Conservation (phyloP, 2,888 invertebrate species). For the Macrosiphum euphorbiae region DNA sequence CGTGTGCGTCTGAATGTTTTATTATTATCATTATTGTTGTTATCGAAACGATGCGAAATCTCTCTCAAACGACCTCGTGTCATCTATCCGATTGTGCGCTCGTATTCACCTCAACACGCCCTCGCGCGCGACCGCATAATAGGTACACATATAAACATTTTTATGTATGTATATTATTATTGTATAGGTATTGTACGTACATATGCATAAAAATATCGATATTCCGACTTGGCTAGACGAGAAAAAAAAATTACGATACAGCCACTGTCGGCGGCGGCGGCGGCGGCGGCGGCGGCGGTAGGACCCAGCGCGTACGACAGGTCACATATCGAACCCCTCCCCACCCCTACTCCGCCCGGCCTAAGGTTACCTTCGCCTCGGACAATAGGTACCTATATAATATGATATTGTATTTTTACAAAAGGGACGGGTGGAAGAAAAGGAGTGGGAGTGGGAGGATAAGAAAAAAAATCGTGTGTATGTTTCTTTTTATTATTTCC, state of each 20-base stretch:
- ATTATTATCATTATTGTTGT: neutral
- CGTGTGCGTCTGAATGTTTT: neutral
- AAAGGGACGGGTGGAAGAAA: conserved; percentile 1
- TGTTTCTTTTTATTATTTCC: conserved; percentile 27
- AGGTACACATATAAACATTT: neutral
- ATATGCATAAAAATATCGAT: neutral
- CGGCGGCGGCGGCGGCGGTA: too few relatives aligned
- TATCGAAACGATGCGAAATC: neutral
- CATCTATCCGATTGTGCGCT: neutral
- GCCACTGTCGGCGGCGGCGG: conserved; percentile 19
- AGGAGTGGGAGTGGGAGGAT: too few relatives aligned
- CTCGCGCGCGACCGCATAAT: neutral
- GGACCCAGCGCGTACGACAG: neutral
- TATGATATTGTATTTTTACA: neutral
- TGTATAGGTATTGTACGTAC: neutral
- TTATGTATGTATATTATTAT: neutral
- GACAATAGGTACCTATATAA: conserved; percentile 21
- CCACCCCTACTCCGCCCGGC: neutral
- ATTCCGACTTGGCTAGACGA: neutral
- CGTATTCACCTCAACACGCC: neutral
- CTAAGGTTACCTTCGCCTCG: neutral
- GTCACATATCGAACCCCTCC: conserved; percentile 27
- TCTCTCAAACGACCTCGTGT: conserved; percentile 13
- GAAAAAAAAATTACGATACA: neutral
- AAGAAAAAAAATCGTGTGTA: neutral